phyloP scores from a whole-genome alignment of 2,113 vertebrate species.

The Galeopterus variegatus region DNA sequence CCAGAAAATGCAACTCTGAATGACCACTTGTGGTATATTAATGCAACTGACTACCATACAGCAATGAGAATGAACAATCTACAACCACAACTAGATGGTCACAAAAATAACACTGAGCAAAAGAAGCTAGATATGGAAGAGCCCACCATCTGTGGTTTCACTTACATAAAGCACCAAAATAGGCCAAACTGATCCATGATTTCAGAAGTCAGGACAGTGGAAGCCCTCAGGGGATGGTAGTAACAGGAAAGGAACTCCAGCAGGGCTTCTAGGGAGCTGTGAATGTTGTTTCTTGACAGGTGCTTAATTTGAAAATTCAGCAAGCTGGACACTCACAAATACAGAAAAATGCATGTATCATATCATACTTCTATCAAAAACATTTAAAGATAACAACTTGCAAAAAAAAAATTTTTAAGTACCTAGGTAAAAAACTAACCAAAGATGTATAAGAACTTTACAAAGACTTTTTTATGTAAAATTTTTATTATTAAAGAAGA shows the following conservation, averaged over 20 bases:
- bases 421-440: neutral
- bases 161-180: neutral
- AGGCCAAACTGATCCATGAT: neutral
- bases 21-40: neutral
- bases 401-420: neutral
- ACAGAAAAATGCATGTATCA: neutral
- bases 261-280: neutral
- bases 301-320: conserved; percentile 26
- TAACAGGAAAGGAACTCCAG: neutral
- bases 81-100: neutral
- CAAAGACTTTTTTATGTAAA: neutral
- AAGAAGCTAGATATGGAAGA: neutral
- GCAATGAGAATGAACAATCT: neutral
- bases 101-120: neutral
- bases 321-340: neutral
- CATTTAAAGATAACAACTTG: neutral
- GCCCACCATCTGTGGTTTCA: neutral
- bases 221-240: neutral
- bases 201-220: neutral
- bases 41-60: neutral
- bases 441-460: neutral
- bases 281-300: neutral
- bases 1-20: conserved; percentile 15
- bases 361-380: neutral
- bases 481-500: neutral